phyloP scores from a whole-genome alignment of 2,113 vertebrate species.

The Emydocephalus ijimae region DNA sequence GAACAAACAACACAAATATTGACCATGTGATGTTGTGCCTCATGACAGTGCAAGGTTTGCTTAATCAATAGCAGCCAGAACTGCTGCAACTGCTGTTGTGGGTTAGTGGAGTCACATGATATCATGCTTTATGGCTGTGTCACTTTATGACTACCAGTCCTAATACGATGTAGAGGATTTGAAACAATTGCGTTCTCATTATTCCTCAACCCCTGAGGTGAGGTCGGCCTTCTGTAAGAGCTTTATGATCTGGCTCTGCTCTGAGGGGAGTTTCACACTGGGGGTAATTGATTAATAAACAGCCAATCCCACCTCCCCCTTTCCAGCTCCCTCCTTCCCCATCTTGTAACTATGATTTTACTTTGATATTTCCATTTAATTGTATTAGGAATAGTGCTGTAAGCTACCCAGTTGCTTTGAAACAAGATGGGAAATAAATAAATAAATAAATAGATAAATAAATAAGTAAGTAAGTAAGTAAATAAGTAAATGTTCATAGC shows the following conservation, averaged over 20 bases:
- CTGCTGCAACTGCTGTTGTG: background rate
- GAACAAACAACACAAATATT: background rate
- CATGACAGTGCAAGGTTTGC: background rate
- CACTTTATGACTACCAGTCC: background rate
- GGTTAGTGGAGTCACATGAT: background rate
- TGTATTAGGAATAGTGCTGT: background rate
- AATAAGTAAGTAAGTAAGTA: background rate
- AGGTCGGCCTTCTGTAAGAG: background rate
- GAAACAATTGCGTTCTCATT: background rate
- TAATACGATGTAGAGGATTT: background rate
- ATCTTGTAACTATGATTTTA: background rate
- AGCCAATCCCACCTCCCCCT: background rate
- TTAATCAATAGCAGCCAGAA: background rate
- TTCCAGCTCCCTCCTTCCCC: background rate
- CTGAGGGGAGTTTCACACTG: background rate
- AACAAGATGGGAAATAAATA: background rate
- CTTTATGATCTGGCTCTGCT: background rate
- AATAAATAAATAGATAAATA: background rate
- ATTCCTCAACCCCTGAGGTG: background rate
- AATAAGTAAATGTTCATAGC: background rate
- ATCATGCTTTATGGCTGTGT: background rate
- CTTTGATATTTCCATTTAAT: background rate
- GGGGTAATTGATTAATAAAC: background rate
- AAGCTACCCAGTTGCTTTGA: background rate
- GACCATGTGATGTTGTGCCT: background rate